These are phyloP conservation scores for Lasius fuliginosus DNA, from an alignment of 2,888 invertebrate genomes.

Conservation along the genomic window DNA sequence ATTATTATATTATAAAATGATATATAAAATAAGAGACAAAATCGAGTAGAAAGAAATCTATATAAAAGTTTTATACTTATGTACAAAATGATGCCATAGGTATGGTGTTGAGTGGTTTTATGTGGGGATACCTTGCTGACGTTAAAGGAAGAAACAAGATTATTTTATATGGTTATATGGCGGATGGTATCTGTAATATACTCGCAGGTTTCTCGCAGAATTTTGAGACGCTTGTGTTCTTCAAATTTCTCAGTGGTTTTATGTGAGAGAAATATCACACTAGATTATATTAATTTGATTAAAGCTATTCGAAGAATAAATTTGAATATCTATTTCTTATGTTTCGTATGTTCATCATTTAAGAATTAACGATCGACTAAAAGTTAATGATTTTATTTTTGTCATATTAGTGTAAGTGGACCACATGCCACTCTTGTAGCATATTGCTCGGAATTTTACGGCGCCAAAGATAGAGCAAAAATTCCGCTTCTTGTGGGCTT, in stretches of 20 bases:
- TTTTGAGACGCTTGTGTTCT: slow-evolving; percentile 89
- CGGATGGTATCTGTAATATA: slow-evolving; percentile 89
- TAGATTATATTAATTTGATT: not conserved
- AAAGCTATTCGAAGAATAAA: not conserved
- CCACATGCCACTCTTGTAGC: slow-evolving; percentile 92
- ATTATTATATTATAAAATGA: not conserved
- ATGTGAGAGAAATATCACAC: slow-evolving; percentile 87
- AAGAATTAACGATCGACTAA: not conserved
- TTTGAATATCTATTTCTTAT: not conserved
- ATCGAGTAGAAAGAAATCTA: not conserved
- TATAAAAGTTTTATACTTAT: not conserved
- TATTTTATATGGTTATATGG: slow-evolving; percentile 90
- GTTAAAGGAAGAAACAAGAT: slow-evolving; percentile 91
- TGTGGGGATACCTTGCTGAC: slow-evolving; percentile 93
- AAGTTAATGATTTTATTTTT: slow-evolving; percentile 25
- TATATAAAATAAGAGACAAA: not conserved
- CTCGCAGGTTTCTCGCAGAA: slow-evolving; percentile 90
- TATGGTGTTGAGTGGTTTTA: slow-evolving; percentile 92
- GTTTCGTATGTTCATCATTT: not conserved
- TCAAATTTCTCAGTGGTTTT: slow-evolving; percentile 91
- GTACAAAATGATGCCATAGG: slow-evolving; percentile 86
- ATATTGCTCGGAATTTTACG: slow-evolving; percentile 91
- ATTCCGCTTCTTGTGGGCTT: slow-evolving; percentile 90
- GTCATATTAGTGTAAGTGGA: slow-evolving; percentile 88
- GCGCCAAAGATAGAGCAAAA: slow-evolving; percentile 89